Evolutionary conservation across 2,888 invertebrate species (phyloP).

Genomic region (Sinotaia quadrata): DNA sequence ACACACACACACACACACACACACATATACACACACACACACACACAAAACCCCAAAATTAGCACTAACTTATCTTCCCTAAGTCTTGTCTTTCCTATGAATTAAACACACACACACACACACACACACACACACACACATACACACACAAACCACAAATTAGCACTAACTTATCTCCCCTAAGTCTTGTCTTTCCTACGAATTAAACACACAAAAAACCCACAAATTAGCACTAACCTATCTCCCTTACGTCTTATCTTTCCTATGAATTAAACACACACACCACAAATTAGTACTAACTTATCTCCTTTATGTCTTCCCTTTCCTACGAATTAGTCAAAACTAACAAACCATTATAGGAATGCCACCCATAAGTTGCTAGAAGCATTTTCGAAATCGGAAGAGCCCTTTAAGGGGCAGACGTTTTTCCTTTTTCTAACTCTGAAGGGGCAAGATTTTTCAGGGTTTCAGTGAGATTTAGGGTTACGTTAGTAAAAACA

Average conservation of each 20-base stretch:
- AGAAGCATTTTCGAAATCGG: no score
- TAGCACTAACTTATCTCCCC: conserved; percentile 64
- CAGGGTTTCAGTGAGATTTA: no score
- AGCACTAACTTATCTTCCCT: background rate
- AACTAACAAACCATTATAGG: background rate
- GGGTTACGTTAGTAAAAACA: no score
- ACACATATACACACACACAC: conserved; percentile 1
- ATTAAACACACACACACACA: conserved; percentile 13
- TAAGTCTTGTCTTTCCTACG: conserved; percentile 69
- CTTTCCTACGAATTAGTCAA: conserved; percentile 1
- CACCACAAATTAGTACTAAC: background rate
- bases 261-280: conserved; percentile 1
- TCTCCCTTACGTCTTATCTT: no score
- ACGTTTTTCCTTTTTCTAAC: no score
- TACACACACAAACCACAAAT: background rate
- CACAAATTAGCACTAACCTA: background rate
- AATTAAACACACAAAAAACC: background rate
- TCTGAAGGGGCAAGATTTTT: no score
- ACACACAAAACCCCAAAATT: background rate
- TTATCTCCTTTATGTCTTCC: background rate
- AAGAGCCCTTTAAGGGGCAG: no score
- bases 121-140: conserved; percentile 18
- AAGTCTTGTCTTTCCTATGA: background rate
- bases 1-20: background rate
- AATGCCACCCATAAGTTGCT: no score